Conservation (phyloP, 2,797 vertebrate species). For the Diplodus sargus region DNA sequence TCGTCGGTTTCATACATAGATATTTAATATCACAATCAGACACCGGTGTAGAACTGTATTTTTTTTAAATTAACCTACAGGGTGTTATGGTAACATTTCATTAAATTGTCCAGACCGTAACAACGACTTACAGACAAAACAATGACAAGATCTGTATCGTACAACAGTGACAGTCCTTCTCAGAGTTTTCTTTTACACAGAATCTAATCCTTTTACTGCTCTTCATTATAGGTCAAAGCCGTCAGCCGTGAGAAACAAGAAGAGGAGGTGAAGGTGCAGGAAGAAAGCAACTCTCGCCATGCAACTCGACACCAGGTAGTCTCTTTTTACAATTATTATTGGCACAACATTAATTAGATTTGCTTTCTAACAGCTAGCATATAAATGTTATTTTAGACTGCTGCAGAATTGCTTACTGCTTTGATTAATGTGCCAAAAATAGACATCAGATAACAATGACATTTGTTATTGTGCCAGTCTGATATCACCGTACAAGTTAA, state of each 20-base stretch:
- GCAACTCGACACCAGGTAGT: slow-evolving; percentile 96
- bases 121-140: too few relatives aligned
- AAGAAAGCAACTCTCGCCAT: slow-evolving; percentile 93
- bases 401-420: not conserved
- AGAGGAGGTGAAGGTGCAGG: slow-evolving; percentile 93
- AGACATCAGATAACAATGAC: not conserved
- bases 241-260: slow-evolving; percentile 97
- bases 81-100: not conserved
- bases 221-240: slow-evolving; percentile 91
- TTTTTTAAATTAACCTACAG: not conserved
- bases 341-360: not conserved
- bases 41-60: not conserved
- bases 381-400: not conserved
- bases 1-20: not conserved
- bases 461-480: not conserved
- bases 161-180: not conserved
- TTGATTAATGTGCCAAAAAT: not conserved
- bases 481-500: not conserved
- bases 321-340: not conserved
- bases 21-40: not conserved
- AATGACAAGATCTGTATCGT: not conserved
- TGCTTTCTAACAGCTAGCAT: not conserved
- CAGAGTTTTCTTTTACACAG: not conserved
- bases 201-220: not conserved
- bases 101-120: not conserved